Conservation (phyloP, 2,888 invertebrate species). For the Drosophila nigritarsus region DNA sequence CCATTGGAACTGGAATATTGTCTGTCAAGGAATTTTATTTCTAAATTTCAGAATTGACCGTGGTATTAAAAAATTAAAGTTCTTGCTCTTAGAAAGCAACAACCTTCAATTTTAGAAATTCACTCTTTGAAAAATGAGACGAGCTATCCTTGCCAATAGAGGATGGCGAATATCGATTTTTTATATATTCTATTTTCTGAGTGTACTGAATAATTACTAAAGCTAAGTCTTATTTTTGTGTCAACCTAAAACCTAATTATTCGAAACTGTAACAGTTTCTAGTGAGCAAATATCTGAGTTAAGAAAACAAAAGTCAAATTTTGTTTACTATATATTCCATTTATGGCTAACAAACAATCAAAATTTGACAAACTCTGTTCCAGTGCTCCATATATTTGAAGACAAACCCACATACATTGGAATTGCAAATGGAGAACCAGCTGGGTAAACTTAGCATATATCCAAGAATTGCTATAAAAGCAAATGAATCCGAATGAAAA, state of each 20-base stretch:
- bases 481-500: background rate
- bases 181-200: background rate
- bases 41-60: background rate
- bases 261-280: background rate
- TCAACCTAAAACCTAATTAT: background rate
- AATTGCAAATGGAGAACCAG: background rate
- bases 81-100: background rate
- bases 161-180: background rate
- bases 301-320: background rate
- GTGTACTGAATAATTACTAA: background rate
- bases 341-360: background rate
- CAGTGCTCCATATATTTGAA: background rate
- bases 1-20: background rate
- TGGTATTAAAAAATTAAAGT: background rate
- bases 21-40: background rate
- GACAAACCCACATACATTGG: background rate
- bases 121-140: background rate
- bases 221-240: background rate
- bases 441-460: conserved; percentile 4
- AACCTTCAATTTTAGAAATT: background rate
- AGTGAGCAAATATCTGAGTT: background rate
- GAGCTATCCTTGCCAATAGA: background rate
- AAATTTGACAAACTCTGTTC: conserved; percentile 1
- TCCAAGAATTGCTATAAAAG: conserved; percentile 24
- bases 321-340: background rate